A percentile compares a stretch with the other conserved stretches of the same genome.
Evolutionary conservation across 2,888 invertebrate genomes (phyloP).

Genomic region (Horisme vitalbata): DNA sequence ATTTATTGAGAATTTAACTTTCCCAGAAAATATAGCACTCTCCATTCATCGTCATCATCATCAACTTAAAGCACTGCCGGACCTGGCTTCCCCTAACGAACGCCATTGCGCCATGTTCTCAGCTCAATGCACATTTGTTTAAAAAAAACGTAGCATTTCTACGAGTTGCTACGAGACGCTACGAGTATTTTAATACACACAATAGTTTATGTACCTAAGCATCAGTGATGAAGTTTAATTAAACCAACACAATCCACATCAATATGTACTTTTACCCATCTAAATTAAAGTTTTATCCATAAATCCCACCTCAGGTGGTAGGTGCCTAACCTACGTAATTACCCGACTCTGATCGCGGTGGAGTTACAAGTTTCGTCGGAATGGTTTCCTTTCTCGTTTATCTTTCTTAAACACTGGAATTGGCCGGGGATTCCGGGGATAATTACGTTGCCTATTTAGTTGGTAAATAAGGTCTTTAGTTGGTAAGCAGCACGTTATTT

Average conservation of each 20-base stretch:
- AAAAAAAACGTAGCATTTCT: too few species aligned
- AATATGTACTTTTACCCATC: too few species aligned
- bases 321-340: constrained; percentile 48
- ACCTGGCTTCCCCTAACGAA: too few species aligned
- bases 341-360: constrained; percentile 52
- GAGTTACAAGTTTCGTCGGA: constrained; percentile 67
- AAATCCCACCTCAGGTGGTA: constrained; percentile 42
- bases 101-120: too few species aligned
- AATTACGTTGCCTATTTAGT: constrained; percentile 74
- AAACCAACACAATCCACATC: constrained; percentile 14
- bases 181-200: too few species aligned
- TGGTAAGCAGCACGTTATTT: constrained; percentile 57
- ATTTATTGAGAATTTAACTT: too few species aligned
- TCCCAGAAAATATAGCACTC: too few species aligned
- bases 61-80: too few species aligned
- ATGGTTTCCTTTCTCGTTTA: constrained; percentile 75
- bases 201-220: too few species aligned
- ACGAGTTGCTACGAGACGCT: constrained; percentile 2
- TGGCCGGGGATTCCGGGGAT: constrained; percentile 72
- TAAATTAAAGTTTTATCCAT: constrained; percentile 47
- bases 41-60: too few species aligned
- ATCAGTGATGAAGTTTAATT: constrained; percentile 12
- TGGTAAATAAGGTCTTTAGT: constrained; percentile 30
- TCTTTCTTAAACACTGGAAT: constrained; percentile 81
- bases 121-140: too few species aligned